phyloP scores from a whole-genome alignment of 2,797 vertebrate genomes.

The Bovichtus diacanthus region DNA sequence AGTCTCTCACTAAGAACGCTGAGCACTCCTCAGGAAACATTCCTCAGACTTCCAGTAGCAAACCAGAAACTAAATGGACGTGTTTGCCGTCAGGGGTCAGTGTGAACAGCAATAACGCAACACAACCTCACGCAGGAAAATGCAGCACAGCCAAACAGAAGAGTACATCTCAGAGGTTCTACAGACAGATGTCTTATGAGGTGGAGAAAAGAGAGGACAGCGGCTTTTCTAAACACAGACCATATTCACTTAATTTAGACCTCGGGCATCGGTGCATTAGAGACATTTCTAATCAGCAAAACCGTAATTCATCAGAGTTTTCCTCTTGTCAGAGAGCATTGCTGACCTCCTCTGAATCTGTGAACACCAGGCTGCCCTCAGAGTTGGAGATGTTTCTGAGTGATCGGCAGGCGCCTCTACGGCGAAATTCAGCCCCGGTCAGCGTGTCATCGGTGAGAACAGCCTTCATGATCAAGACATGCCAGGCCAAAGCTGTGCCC shows the following conservation, averaged over 20 bases:
- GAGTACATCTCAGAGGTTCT: constrained; percentile 77
- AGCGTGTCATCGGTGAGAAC: constrained; percentile 95
- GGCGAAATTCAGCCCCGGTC: constrained; percentile 95
- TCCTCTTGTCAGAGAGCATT: constrained; percentile 60
- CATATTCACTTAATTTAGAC: constrained; percentile 94
- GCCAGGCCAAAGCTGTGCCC: constrained; percentile 95
- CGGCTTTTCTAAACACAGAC: constrained; percentile 80
- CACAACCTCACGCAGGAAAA: constrained; percentile 67
- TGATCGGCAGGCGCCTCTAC: constrained; percentile 85
- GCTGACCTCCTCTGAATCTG: constrained; percentile 51
- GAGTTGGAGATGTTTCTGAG: constrained; percentile 85
- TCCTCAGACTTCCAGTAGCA: constrained; percentile 53
- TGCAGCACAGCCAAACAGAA: constrained; percentile 72
- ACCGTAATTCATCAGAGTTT: constrained; percentile 67
- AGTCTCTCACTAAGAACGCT: constrained; percentile 25
- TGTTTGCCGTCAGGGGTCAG: constrained; percentile 46
- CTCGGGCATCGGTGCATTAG: constrained; percentile 82
- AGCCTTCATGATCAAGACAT: constrained; percentile 97
- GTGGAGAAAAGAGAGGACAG: constrained; percentile 78
- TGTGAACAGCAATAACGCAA: constrained; percentile 41
- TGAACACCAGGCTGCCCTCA: constrained; percentile 64
- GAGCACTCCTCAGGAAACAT: constrained; percentile 56
- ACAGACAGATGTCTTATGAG: constrained; percentile 83
- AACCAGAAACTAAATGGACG: constrained; percentile 66
- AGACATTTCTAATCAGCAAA: constrained; percentile 85